phyloP scores from a whole-genome alignment of 2,888 invertebrate species.

The Netelia fuscicornis region DNA sequence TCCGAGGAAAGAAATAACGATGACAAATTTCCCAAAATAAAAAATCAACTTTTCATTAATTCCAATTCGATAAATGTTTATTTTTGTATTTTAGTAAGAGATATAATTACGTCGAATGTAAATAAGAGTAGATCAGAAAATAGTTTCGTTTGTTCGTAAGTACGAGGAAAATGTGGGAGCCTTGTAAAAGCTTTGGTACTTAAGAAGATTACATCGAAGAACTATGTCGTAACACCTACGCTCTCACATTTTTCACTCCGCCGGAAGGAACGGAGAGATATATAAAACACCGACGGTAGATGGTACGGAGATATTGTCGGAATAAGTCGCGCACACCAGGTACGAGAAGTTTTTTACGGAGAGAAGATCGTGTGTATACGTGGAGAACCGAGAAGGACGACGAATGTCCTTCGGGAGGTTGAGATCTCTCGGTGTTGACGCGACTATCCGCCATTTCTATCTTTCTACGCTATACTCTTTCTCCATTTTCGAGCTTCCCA shows the following conservation, averaged over 20 bases:
- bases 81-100: too few species aligned
- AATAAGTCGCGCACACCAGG: conserved; percentile 31
- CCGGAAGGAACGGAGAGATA: neutral
- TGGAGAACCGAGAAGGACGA: conserved; percentile 21
- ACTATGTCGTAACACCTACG: too few species aligned
- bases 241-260: conserved; percentile 6
- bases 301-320: conserved; percentile 4
- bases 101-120: too few species aligned
- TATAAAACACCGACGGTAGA: conserved; percentile 14
- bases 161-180: neutral
- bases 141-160: too few species aligned
- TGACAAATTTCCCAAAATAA: too few species aligned
- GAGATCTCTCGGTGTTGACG: conserved; percentile 74
- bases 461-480: conserved; percentile 2
- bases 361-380: conserved; percentile 23
- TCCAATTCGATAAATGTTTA: too few species aligned
- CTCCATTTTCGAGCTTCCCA: neutral
- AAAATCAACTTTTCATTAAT: too few species aligned
- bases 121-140: too few species aligned
- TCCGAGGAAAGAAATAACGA: too few species aligned
- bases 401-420: conserved; percentile 71
- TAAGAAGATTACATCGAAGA: too few species aligned
- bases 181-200: neutral
- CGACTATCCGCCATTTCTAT: conserved; percentile 67
- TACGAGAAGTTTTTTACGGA: conserved; percentile 10